These are phyloP conservation scores for Platyura marginata DNA, from an alignment of 1,140 invertebrate genomes.

Conservation along the genomic window DNA sequence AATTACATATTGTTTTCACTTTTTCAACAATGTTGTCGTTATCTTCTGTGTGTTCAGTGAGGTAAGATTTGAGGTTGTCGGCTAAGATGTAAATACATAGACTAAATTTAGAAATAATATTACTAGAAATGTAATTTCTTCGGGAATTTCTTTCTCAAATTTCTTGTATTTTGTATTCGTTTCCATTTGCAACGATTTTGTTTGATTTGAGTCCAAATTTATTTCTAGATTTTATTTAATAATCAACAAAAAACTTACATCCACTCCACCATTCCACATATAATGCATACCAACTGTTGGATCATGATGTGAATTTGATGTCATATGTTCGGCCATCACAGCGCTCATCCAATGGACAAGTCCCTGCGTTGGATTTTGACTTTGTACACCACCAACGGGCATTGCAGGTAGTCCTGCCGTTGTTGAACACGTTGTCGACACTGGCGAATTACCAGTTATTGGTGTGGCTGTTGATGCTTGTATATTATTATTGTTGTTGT, in stretches of 20 bases:
- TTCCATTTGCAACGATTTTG: too few species aligned
- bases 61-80: too few species aligned
- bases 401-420: conserved; percentile 5
- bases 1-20: too few species aligned
- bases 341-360: conserved; percentile 65
- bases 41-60: too few species aligned
- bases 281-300: conserved; percentile 43
- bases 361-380: conserved; percentile 43
- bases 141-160: too few species aligned
- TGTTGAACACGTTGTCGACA: not conserved
- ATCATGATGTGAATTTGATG: conserved; percentile 40
- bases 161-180: too few species aligned
- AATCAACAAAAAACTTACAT: conserved; percentile 26
- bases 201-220: too few species aligned
- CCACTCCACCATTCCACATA: conserved; percentile 43
- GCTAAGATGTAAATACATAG: too few species aligned
- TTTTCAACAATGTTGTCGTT: too few species aligned
- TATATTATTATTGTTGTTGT: not conserved
- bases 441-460: conserved; percentile 12
- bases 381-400: conserved; percentile 28
- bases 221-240: too few species aligned
- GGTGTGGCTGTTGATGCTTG: conserved; percentile 6
- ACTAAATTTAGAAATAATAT: too few species aligned
- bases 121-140: too few species aligned
- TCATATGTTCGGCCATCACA: conserved; percentile 65